Evolutionary conservation across 1,140 invertebrate species (phyloP).

Genomic region (Aphaenogaster floridana): DNA sequence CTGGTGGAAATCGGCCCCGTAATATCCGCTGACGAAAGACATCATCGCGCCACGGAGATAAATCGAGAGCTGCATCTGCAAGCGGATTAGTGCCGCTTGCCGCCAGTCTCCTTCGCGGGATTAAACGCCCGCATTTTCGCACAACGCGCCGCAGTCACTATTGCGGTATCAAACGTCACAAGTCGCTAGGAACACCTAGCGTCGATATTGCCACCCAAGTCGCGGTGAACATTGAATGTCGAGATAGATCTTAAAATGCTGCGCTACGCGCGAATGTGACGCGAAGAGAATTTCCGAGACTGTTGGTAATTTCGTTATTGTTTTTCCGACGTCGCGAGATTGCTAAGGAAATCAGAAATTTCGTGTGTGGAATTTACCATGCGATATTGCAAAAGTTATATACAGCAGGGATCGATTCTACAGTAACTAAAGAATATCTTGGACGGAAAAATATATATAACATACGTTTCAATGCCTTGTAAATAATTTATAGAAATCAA

Average conservation of each 20-base stretch:
- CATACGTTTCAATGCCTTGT: background rate
- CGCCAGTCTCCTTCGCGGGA: slow-evolving; percentile 25
- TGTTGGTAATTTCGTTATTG: background rate
- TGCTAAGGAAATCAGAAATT: background rate
- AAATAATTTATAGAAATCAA: slow-evolving; percentile 24
- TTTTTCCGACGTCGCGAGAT: background rate
- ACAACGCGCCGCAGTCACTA: slow-evolving; percentile 9
- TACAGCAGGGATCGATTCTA: background rate
- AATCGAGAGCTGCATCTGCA: slow-evolving; percentile 44
- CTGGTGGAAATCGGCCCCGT: slow-evolving; percentile 17
- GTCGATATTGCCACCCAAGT: slow-evolving; percentile 5
- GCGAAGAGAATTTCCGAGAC: background rate
- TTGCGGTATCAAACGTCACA: slow-evolving; percentile 35
- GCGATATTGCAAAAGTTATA: background rate
- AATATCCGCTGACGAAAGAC: slow-evolving; percentile 66
- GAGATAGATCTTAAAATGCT: slow-evolving; percentile 6
- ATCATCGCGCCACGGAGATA: slow-evolving; percentile 39
- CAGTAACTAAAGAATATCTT: slow-evolving; percentile 9
- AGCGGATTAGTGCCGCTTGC: slow-evolving; percentile 3
- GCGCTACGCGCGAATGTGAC: background rate
- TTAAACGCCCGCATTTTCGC: slow-evolving; percentile 43
- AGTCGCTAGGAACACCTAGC: background rate
- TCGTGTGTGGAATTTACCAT: background rate
- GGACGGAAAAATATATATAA: background rate
- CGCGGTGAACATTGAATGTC: slow-evolving; percentile 8